Percentiles rank a stretch among this genome's conserved stretches.
phyloP scores from a whole-genome alignment of 2,113 vertebrate genomes.

The Herpetotheres cachinnans region DNA sequence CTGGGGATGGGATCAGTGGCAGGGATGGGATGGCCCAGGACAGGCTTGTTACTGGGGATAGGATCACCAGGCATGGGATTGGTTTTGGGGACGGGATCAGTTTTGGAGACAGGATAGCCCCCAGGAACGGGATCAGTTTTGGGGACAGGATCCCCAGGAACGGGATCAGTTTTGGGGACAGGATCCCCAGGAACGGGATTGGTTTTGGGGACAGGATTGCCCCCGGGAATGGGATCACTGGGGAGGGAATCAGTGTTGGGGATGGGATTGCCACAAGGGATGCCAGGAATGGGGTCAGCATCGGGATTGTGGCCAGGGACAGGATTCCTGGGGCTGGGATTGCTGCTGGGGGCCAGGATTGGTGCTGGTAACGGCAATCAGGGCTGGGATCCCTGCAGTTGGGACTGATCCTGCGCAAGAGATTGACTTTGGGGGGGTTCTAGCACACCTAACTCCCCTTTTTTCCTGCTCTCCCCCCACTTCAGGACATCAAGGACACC shows the following conservation, averaged over 20 bases:
- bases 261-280: neutral
- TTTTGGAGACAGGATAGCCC: neutral
- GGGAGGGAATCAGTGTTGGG: too few relatives aligned
- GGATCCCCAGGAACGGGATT: neutral
- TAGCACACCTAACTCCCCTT: too few relatives aligned
- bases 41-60: neutral
- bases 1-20: too few relatives aligned
- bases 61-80: neutral
- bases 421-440: too few relatives aligned
- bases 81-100: neutral
- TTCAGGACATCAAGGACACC: slow-evolving; percentile 69
- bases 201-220: neutral
- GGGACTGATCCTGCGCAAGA: neutral
- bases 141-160: neutral
- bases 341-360: neutral
- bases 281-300: neutral
- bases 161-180: too few relatives aligned
- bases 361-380: fast-evolving
- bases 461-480: neutral
- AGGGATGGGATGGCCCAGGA: neutral
- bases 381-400: neutral
- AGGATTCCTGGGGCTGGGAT: neutral
- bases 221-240: too few relatives aligned
- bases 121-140: too few relatives aligned
- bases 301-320: neutral